These are phyloP conservation scores for Clarias magur DNA, from an alignment of 2,113 vertebrate genomes.

Conservation along the genomic window DNA sequence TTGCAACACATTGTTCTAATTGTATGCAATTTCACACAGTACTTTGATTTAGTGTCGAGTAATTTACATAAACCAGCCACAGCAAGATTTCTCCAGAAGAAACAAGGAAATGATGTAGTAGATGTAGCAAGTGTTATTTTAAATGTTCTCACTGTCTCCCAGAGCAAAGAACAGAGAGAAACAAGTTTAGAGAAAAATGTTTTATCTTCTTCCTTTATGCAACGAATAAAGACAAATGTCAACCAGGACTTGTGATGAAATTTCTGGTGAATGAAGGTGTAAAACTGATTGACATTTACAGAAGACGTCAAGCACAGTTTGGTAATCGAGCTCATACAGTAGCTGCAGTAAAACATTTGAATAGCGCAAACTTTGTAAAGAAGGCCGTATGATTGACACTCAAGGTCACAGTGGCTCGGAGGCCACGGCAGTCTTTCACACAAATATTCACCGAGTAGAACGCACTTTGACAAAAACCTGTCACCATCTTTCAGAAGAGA, in stretches of 20 bases:
- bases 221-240: neutral
- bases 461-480: no score
- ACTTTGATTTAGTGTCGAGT: neutral
- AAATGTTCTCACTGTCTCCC: neutral
- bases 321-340: no score
- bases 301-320: no score
- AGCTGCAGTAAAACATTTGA: no score
- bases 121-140: neutral
- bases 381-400: no score
- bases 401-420: no score
- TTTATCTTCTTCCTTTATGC: neutral
- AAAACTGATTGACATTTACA: no score
- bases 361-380: no score
- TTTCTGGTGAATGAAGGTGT: no score
- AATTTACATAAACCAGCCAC: neutral
- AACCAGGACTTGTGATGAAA: neutral
- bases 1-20: conserved; percentile 32
- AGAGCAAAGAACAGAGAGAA: neutral
- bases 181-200: neutral
- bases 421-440: no score
- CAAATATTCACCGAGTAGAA: no score
- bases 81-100: neutral
- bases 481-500: no score
- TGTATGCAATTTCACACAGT: conserved; percentile 19
- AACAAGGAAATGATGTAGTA: neutral